Base-by-base conservation (phyloP, 2,888 invertebrate genomes). In the Laspeyria flexula region DNA sequence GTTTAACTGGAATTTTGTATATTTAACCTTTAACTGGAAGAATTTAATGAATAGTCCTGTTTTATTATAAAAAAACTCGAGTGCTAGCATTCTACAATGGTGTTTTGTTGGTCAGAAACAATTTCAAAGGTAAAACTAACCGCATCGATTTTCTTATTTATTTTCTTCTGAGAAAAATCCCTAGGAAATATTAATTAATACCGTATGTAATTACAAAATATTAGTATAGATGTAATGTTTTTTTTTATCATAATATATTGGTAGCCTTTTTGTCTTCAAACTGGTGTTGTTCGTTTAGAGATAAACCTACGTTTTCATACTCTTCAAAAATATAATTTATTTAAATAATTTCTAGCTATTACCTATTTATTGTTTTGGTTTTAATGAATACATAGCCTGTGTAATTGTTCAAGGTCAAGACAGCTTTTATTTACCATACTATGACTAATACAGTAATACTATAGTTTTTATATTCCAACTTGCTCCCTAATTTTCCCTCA, bases 91-190 rank as follows among this genome's bases (percentile, higher is more conserved):
- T 25, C 15, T 43, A 60, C 34, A 25, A 85, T 82, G 81, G 67
- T 77, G 75, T 75, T 75, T 80, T 66, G 73, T 70, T 60, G 57
- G 67, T 55, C 60, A 66, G 73, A 73, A 71, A 81, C 71, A 61
- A 66, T 64, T 71, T 0, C 62, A 70, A 67, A 76, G 77, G 76
- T 76, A 77, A 43, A 60, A 58, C 39, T 46, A 58, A 60, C 27
- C 52, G 45, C 67, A 76, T 76, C 75, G 76, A 76, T 76, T 75
- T 76, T 73, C 61, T 62, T 53, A 65, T 65, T 66, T 67, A 45
- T 55, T 47, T 43, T 50, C 13, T 31, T 31, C 31, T 43, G 52
- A 39, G 18, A 29, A 11, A 39, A 31, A 11, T 39, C 9, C 13
- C 13, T 10, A 10, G 40, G 13, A 29, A 34, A 27, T 40, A 16